A percentile compares a stretch with the other conserved stretches of the same genome.
Conservation (phyloP, 2,797 vertebrate species). For the Cygnus olor region DNA sequence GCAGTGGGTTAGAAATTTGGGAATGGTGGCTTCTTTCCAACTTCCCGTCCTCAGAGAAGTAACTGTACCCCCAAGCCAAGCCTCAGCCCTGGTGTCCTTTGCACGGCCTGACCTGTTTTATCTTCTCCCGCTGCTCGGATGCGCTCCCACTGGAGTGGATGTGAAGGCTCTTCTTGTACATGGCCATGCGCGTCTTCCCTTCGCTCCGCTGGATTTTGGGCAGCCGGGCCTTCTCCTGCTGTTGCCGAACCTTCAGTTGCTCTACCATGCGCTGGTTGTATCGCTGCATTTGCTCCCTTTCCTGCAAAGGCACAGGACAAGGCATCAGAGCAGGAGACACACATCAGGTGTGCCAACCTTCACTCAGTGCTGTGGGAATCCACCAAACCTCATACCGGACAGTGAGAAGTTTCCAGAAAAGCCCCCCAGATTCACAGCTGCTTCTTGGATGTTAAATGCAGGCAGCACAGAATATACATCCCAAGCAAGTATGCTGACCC, state of each 20-base stretch:
- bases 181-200: slow-evolving; percentile 95
- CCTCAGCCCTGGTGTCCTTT: background rate
- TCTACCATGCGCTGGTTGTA: slow-evolving; percentile 97
- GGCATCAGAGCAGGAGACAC: background rate
- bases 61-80: background rate
- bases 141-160: slow-evolving; percentile 86
- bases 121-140: slow-evolving; percentile 89
- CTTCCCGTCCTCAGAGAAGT: background rate
- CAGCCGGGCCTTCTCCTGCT: slow-evolving; percentile 90
- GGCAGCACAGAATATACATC: accelerated
- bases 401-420: background rate
- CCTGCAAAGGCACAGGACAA: slow-evolving; percentile 73
- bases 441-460: background rate
- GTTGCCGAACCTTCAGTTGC: slow-evolving; percentile 87
- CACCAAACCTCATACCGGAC: background rate
- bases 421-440: background rate
- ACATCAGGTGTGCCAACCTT: background rate
- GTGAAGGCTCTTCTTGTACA: slow-evolving; percentile 98
- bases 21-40: accelerated
- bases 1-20: accelerated
- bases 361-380: background rate
- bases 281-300: slow-evolving; percentile 96
- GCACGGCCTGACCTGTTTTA: slow-evolving; percentile 87
- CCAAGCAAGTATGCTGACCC: background rate
- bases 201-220: slow-evolving; percentile 95